Base-by-base conservation (phyloP, 2,113 vertebrate genomes). In the Acanthochromis polyacanthus region DNA sequence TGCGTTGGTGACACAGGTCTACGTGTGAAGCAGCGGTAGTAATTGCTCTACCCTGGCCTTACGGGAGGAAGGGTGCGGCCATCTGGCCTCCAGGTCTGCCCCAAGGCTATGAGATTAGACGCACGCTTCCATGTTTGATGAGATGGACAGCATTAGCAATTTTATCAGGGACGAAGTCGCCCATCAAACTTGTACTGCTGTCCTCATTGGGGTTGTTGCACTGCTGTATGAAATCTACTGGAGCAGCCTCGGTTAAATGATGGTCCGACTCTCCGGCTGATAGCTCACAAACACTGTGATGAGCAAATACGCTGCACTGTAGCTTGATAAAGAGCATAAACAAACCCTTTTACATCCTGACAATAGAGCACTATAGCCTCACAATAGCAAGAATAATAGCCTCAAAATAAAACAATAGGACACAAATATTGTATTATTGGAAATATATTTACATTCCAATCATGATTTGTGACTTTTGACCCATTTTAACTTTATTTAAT, bases 41-140 rank as follows among this genome's bases (percentile, higher is more conserved):
- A 91, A 91, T 90, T 91, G 86, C 83, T 90, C 82, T 62, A 70
- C 78, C 63, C 80, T 67, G 78, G 81, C 79, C 82, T 68, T 68
- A 83, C 72, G 74, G 80, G 81, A 85, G 80, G 58, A 71, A 74
- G 70, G 86, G 67, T 78, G 77, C 51, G 14, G 68, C 57, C 36
- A 75, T 60, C 60, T 89, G 90, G 78, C 87, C 87, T 82, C 60
- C 14, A 58, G 85, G 82, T 85, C 69, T 63, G 75, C 83, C 85
- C 87, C 64, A 10, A 74, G 65, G 80, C 80, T 72, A 11, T 11
- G 3, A 74, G 77, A 87, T 87, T 67, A 88, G 70, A 87, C 69
- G 32, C 62, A 40, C 5, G 40, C 69, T 28, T 86, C 84, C 65
- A 48, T 61, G 70, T 89, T 82, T 82, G 90, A 92, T 85, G 72